Base-by-base conservation (phyloP, 2,113 vertebrate genomes). In the Chitala chitala region DNA sequence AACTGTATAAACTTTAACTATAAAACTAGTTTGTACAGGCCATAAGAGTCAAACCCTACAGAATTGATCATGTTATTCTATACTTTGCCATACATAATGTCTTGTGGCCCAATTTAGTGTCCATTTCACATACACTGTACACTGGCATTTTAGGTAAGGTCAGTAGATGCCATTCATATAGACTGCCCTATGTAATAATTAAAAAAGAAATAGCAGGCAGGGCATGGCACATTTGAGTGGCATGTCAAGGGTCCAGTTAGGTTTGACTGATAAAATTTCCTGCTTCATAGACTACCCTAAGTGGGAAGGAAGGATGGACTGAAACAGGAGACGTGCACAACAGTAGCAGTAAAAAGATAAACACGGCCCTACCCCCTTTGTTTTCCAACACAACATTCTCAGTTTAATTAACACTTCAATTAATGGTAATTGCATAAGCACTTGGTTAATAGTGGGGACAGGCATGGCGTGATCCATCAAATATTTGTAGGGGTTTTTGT, bases 331-430 rank as follows among this genome's bases (percentile, higher is more conserved):
- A 22, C 29, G 17, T 13, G 63, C 80, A 69, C 44, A 44, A 65
- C 66, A 69, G 75, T 72, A 76, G 79, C 77, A n/a, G n/a, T 78
- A 69, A 66, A 74, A 77, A 50, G 74, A 78, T 75, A 2, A 33
- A 13, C 78, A 82, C 76, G 74, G 26, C 31, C 48, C 73, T 68
- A 8, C 59, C 72, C 24, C 82, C 83, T 84, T 87, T 86, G 83
- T 86, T 83, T 77, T 75, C 76, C 82, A 82, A 84, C 85, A 87
- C 59, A 71, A 71, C 77, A 81, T 82, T 81, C 78, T 81, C 88
- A 86, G 87, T 89, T 91, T 86, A 89, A 91, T 91, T 88, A 90
- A 86, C 84, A 85, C 87, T 86, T 85, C 85, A 89, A 87, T 90
- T 89, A 89, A 85, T 82, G 80, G 80, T 87, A 87, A 91, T 91